A percentile compares a stretch with the other conserved stretches of the same genome.
Evolutionary conservation across 2,113 vertebrate genomes (phyloP).

Genomic region (Cathartes aura): DNA sequence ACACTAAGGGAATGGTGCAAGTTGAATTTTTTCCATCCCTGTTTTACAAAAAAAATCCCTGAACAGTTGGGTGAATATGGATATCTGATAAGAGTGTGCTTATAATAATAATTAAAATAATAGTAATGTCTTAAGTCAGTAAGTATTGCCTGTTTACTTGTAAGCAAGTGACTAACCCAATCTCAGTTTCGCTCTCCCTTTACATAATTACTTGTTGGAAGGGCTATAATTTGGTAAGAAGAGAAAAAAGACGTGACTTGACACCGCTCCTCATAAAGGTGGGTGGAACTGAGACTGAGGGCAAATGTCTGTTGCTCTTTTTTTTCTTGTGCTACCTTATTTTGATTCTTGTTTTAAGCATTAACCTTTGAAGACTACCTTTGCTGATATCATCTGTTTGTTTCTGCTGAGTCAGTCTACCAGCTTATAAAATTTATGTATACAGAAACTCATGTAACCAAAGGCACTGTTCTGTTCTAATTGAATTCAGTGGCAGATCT

Average conservation of each 20-base stretch:
- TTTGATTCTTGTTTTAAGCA: constrained; percentile 55
- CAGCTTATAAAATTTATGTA: constrained; percentile 51
- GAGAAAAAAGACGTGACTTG: constrained; percentile 53
- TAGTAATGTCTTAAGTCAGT: neutral
- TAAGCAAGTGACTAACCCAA: constrained; percentile 57
- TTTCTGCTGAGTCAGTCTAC: constrained; percentile 70
- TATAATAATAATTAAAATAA: constrained; percentile 16
- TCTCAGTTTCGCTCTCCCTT: constrained; percentile 23
- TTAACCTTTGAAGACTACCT: constrained; percentile 69
- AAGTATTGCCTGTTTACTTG: constrained; percentile 44
- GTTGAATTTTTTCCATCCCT: neutral
- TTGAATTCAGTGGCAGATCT: constrained; percentile 49
- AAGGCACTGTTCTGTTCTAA: constrained; percentile 62
- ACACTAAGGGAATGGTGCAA: neutral
- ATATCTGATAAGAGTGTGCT: neutral
- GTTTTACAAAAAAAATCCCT: neutral
- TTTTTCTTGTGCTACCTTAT: constrained; percentile 44
- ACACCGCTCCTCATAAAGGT: constrained; percentile 28
- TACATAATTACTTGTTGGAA: constrained; percentile 47
- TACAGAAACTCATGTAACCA: constrained; percentile 64
- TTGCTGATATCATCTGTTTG: constrained; percentile 72
- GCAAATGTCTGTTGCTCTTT: constrained; percentile 32
- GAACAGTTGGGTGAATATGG: neutral
- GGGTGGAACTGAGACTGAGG: constrained; percentile 58
- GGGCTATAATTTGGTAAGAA: constrained; percentile 51